These are phyloP conservation scores for Lepeophtheirus nordmannii DNA, from an alignment of 2,888 invertebrate species.

Conservation along the genomic window DNA sequence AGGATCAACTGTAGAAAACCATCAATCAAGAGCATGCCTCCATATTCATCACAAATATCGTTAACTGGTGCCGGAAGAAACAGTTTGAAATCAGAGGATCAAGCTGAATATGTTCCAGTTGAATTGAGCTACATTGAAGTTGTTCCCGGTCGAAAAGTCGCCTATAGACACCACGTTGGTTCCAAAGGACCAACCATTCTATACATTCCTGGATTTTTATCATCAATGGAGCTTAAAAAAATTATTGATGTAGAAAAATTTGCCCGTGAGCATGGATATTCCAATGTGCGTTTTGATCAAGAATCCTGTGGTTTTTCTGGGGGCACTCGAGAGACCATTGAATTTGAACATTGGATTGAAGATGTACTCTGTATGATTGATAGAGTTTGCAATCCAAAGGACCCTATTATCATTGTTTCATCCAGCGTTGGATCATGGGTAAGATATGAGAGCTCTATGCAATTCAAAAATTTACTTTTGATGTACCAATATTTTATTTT, in stretches of 20 bases:
- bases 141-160: neutral
- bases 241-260: slow-evolving; percentile 4
- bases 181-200: slow-evolving; percentile 12
- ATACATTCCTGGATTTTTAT: slow-evolving; percentile 17
- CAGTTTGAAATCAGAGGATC: too few species aligned
- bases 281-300: slow-evolving; percentile 6
- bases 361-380: slow-evolving; percentile 14
- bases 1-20: too few species aligned
- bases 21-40: too few species aligned
- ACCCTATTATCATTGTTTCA: slow-evolving; percentile 2
- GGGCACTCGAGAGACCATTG: slow-evolving; percentile 7
- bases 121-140: too few species aligned
- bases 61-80: too few species aligned
- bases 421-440: slow-evolving; percentile 13
- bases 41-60: too few species aligned
- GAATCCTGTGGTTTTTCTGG: slow-evolving; percentile 7
- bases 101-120: too few species aligned
- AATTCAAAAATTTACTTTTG: too few species aligned
- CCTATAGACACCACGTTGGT: neutral
- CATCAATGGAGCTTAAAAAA: slow-evolving; percentile 11
- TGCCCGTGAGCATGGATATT: slow-evolving; percentile 6
- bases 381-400: neutral
- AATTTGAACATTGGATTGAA: slow-evolving; percentile 20
- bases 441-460: neutral
- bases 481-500: neutral